Evolutionary conservation across 1,140 invertebrate species (phyloP).

Genomic region (Aethina tumida): DNA sequence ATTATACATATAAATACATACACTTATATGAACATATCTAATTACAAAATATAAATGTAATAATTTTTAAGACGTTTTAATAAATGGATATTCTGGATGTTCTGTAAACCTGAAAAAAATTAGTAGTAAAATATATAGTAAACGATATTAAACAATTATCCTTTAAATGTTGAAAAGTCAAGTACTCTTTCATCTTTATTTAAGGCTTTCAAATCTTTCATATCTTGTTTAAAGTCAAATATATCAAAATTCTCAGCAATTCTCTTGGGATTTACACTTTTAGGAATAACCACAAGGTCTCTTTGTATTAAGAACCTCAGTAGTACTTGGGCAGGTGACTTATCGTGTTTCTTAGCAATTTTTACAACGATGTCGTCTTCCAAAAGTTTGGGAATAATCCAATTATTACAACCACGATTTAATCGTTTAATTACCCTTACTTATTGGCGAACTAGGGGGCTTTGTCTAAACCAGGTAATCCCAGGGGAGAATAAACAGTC

Average conservation of each 20-base stretch:
- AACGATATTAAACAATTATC: slow-evolving; percentile 6
- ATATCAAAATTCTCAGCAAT: slow-evolving; percentile 54
- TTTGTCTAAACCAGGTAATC: slow-evolving; percentile 58
- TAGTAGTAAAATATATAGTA: slow-evolving; percentile 4
- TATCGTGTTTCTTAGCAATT: slow-evolving; percentile 59
- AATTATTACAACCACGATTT: slow-evolving; percentile 51
- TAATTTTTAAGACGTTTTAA: not conserved
- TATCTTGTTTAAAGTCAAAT: slow-evolving; percentile 49
- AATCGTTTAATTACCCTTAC: slow-evolving; percentile 57
- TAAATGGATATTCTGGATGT: slow-evolving; percentile 53
- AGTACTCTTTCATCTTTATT: slow-evolving; percentile 40
- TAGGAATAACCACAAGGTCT: slow-evolving; percentile 70
- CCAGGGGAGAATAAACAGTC: slow-evolving; percentile 75
- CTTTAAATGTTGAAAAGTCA: slow-evolving; percentile 30
- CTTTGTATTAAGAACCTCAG: slow-evolving; percentile 64
- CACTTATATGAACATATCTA: not conserved
- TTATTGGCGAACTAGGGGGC: too few relatives aligned
- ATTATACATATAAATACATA: too few relatives aligned
- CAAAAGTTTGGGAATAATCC: slow-evolving; percentile 61
- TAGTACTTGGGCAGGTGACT: slow-evolving; percentile 68
- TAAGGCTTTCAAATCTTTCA: slow-evolving; percentile 44
- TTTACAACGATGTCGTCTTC: slow-evolving; percentile 53
- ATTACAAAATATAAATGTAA: not conserved
- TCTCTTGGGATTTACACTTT: slow-evolving; percentile 63
- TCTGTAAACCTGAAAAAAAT: slow-evolving; percentile 46